phyloP scores from a whole-genome alignment of 1,140 invertebrate genomes.

The Berghia stephanieae region DNA sequence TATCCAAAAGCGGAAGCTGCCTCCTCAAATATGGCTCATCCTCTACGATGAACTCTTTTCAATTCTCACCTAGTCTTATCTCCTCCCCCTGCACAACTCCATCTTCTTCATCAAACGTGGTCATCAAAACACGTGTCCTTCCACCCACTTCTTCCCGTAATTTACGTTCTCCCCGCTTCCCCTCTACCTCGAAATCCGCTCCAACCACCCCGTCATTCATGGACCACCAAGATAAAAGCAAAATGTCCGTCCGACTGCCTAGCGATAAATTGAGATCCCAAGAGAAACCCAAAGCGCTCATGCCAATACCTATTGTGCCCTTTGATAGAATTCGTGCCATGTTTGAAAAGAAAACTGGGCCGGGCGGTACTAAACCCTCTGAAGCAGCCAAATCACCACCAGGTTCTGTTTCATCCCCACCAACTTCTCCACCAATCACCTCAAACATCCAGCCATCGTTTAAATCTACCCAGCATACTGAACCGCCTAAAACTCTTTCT shows the following conservation, averaged over 20 bases:
- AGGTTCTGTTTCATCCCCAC: not conserved
- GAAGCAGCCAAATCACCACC: not conserved
- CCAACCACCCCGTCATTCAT: constrained; percentile 19
- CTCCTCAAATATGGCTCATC: constrained; percentile 50
- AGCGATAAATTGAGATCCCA: constrained; percentile 55
- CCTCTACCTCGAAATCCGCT: constrained; percentile 9
- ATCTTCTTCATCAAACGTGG: constrained; percentile 44
- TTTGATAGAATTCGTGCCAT: constrained; percentile 58
- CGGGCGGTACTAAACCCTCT: not conserved
- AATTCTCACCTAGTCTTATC: constrained; percentile 46
- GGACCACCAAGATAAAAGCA: constrained; percentile 30
- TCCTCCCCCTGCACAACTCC: constrained; percentile 56
- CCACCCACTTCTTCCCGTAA: constrained; percentile 45
- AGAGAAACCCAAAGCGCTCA: constrained; percentile 55
- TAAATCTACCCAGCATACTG: not conserved
- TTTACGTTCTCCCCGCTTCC: constrained; percentile 42
- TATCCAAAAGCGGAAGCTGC: constrained; percentile 56
- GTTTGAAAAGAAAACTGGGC: constrained; percentile 53
- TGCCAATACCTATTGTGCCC: constrained; percentile 60
- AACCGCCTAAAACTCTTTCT: not conserved
- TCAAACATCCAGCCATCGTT: not conserved
- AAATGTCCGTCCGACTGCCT: constrained; percentile 45
- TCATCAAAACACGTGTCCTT: constrained; percentile 56
- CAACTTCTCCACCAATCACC: not conserved
- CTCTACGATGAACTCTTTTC: constrained; percentile 52